Evolutionary conservation across 2,888 invertebrate species (phyloP).

Genomic region (Phyllotreta cruciferae): DNA sequence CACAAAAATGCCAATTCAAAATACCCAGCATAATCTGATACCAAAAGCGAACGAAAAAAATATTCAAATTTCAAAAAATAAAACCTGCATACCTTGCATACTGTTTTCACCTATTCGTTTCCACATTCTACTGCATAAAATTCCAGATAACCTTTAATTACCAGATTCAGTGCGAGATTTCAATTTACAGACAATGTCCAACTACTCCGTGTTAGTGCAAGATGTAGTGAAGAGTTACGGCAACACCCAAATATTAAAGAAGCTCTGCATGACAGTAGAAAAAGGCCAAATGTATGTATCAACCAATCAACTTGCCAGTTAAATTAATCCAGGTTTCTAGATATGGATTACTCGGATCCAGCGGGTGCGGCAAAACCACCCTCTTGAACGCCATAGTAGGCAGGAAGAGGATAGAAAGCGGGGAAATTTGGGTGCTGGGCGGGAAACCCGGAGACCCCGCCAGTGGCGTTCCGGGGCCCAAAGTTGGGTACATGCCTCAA

Average conservation of each 20-base stretch:
- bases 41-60: too few species aligned
- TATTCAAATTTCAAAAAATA: too few species aligned
- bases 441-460: slow-evolving; percentile 81
- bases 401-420: slow-evolving; percentile 76
- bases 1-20: too few species aligned
- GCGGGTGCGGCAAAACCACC: slow-evolving; percentile 91
- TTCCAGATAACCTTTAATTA: too few species aligned
- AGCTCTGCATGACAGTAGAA: slow-evolving; percentile 76
- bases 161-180: not conserved
- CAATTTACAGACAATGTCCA: slow-evolving; percentile 22
- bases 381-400: slow-evolving; percentile 86
- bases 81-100: too few species aligned
- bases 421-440: slow-evolving; percentile 85
- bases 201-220: slow-evolving; percentile 69
- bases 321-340: slow-evolving; percentile 59
- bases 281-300: slow-evolving; percentile 77
- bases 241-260: slow-evolving; percentile 68
- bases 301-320: not conserved
- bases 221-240: slow-evolving; percentile 74
- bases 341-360: slow-evolving; percentile 87
- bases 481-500: slow-evolving; percentile 72
- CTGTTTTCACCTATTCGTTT: too few species aligned
- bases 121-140: too few species aligned
- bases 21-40: too few species aligned
- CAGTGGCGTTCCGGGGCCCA: slow-evolving; percentile 84